These are phyloP conservation scores for Choristoneura fumiferana DNA, from an alignment of 1,140 invertebrate genomes.

Conservation along the genomic window DNA sequence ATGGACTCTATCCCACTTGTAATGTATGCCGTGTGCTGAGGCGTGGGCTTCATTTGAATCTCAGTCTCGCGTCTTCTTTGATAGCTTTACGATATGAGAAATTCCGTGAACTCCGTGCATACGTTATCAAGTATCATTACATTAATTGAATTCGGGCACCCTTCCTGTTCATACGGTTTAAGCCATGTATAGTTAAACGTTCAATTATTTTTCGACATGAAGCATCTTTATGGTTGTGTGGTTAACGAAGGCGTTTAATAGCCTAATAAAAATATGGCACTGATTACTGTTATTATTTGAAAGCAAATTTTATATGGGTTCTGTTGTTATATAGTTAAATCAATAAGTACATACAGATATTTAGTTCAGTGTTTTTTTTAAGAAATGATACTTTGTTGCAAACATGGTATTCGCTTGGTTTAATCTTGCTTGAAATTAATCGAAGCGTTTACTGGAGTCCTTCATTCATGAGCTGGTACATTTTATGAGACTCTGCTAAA, in stretches of 20 bases:
- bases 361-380: constrained; percentile 27
- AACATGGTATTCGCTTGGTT: constrained; percentile 22
- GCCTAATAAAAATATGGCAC: constrained; percentile 43
- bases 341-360: too few relatives aligned
- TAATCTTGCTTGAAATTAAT: constrained; percentile 36
- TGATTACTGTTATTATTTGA: constrained; percentile 36
- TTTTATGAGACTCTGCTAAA: constrained; percentile 56
- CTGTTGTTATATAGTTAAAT: background rate
- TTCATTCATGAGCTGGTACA: constrained; percentile 33
- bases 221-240: constrained; percentile 29
- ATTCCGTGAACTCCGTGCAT: constrained; percentile 7
- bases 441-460: constrained; percentile 38
- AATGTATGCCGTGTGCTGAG: constrained; percentile 34
- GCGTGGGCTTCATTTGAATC: constrained; percentile 57
- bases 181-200: constrained; percentile 29
- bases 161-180: constrained; percentile 22
- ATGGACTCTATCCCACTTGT: constrained; percentile 36
- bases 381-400: constrained; percentile 18
- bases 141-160: constrained; percentile 16
- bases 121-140: constrained; percentile 22
- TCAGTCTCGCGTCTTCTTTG: constrained; percentile 41
- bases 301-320: too few relatives aligned
- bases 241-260: constrained; percentile 46
- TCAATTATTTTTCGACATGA: constrained; percentile 41
- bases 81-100: constrained; percentile 45